Conservation (phyloP, 1,140 invertebrate species). For the Oedothorax gibbosus region DNA sequence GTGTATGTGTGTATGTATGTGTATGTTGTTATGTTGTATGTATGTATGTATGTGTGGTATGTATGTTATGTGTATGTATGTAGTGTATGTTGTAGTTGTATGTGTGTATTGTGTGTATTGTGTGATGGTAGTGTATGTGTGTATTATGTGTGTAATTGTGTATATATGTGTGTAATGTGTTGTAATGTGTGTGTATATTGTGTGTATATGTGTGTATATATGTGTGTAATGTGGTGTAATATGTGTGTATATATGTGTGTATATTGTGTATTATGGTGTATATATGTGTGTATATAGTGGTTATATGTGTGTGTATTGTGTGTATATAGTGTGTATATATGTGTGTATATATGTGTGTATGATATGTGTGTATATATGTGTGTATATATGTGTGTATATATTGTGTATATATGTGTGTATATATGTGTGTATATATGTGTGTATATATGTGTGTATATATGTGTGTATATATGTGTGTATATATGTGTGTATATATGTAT, state of each 20-base stretch:
- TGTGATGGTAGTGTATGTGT: background rate
- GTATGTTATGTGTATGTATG: background rate
- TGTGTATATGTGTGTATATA: background rate
- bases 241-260: background rate
- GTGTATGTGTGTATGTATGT: background rate
- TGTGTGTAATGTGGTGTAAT: background rate
- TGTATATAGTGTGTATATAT: slow-evolving; percentile 1
- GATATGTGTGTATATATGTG: background rate
- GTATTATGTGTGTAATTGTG: background rate
- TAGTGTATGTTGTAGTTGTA: background rate
- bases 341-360: background rate
- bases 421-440: background rate
- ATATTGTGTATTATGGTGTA: background rate
- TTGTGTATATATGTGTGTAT: background rate
- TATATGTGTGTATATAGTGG: background rate
- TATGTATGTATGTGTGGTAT: background rate
- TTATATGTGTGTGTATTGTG: background rate
- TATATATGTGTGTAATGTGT: background rate
- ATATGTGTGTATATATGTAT: background rate
- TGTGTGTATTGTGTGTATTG: background rate
- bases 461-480: background rate
- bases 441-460: background rate
- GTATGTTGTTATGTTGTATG: background rate
- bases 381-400: background rate
- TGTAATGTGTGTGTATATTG: background rate